These are phyloP conservation scores for Pungitius pungitius DNA, from an alignment of 2,113 vertebrate species.

Conservation along the genomic window DNA sequence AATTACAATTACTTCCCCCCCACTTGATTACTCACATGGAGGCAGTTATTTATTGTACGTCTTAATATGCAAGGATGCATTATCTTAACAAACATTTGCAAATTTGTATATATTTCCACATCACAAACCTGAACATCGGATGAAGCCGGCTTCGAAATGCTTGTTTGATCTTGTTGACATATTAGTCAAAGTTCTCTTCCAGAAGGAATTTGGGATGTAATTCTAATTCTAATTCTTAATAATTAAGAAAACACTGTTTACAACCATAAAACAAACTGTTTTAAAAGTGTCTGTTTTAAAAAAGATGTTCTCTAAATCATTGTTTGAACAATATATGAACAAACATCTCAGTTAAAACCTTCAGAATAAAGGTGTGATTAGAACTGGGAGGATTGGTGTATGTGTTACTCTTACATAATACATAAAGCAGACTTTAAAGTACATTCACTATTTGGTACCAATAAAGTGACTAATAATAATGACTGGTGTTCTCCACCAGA, in stretches of 20 bases:
- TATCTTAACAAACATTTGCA: background rate
- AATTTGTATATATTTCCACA: background rate
- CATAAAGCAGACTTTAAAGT: background rate
- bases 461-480: background rate
- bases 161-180: background rate
- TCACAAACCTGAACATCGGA: background rate
- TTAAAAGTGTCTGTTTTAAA: background rate
- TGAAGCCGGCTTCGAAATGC: background rate
- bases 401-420: too few relatives aligned
- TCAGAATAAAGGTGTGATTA: background rate
- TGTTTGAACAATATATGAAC: background rate
- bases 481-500: slow-evolving; percentile 43
- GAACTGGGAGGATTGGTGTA: background rate
- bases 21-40: background rate
- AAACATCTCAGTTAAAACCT: background rate
- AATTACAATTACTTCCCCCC: too few relatives aligned
- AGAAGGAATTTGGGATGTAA: too few relatives aligned
- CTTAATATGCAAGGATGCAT: background rate
- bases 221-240: too few relatives aligned
- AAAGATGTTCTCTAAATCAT: background rate
- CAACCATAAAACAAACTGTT: too few relatives aligned
- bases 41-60: background rate
- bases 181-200: background rate
- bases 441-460: background rate
- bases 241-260: too few relatives aligned